Percentiles rank a stretch among this genome's conserved stretches.
These are phyloP conservation scores for Psilopsiagon aymara DNA, from an alignment of 2,113 vertebrate species.

Conservation along the genomic window DNA sequence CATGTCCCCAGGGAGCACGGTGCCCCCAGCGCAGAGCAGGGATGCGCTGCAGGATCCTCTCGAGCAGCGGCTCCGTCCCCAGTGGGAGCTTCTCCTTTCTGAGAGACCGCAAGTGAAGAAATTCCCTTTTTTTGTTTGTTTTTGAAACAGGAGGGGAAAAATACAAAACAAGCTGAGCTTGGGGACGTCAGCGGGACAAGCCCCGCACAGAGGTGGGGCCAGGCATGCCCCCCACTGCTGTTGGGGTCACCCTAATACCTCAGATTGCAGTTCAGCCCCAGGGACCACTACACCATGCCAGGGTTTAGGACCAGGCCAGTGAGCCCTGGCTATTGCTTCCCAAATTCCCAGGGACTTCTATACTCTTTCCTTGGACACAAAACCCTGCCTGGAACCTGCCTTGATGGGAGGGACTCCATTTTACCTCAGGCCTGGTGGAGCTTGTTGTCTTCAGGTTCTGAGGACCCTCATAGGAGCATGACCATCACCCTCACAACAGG, in stretches of 20 bases:
- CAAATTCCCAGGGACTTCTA: not conserved
- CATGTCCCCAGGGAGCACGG: constrained; percentile 32
- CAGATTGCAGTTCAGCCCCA: not conserved
- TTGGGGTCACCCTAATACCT: not conserved
- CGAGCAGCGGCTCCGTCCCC: not conserved
- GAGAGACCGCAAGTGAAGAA: constrained; percentile 67
- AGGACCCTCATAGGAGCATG: too few relatives aligned
- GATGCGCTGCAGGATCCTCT: not conserved
- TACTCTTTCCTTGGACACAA: not conserved
- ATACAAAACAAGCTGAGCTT: not conserved
- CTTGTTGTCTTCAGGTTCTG: not conserved
- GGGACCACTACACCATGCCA: not conserved
- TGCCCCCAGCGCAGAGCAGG: not conserved
- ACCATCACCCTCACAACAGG: not conserved
- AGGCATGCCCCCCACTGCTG: fast-evolving
- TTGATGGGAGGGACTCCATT: not conserved
- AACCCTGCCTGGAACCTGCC: not conserved
- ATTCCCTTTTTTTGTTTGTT: constrained; percentile 62
- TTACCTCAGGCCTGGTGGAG: not conserved
- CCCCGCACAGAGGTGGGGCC: not conserved
- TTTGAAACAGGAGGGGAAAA: not conserved
- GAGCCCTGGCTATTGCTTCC: not conserved
- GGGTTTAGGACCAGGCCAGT: not conserved
- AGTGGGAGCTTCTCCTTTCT: constrained; percentile 64
- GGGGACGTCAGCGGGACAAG: constrained; percentile 1